phyloP scores from a whole-genome alignment of 2,888 invertebrate genomes.

The Epicampocera succincta region DNA sequence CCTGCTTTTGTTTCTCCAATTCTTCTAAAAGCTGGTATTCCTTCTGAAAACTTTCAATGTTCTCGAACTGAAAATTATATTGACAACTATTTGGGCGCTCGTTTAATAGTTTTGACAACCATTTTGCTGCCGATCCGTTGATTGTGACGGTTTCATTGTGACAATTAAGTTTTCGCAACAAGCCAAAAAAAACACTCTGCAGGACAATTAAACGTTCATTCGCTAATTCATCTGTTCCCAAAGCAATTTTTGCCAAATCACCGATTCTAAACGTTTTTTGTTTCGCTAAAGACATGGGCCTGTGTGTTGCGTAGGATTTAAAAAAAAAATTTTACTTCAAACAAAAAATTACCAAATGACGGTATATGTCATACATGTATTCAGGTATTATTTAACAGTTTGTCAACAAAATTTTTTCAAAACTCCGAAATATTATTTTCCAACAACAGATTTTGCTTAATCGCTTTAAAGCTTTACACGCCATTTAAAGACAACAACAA shows the following conservation, averaged over 20 bases:
- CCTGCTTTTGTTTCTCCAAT: constrained; percentile 70
- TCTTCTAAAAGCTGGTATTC: constrained; percentile 70
- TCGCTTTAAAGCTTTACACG: no score
- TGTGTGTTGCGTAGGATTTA: no score
- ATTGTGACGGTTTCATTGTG: constrained; percentile 75
- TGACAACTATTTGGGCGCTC: constrained; percentile 72
- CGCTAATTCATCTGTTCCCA: constrained; percentile 75
- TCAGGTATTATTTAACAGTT: no score
- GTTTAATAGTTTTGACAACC: constrained; percentile 66
- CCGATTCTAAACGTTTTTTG: constrained; percentile 73
- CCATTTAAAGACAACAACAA: no score
- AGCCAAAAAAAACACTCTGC: constrained; percentile 75
- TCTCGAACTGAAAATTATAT: not conserved
- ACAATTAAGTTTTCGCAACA: constrained; percentile 77
- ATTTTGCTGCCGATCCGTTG: constrained; percentile 74
- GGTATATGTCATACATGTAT: no score
- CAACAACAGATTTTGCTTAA: no score
- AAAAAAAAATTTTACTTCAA: no score
- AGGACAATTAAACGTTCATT: constrained; percentile 75
- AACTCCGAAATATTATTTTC: no score
- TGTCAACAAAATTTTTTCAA: no score
- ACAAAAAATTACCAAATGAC: no score
- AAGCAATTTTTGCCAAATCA: constrained; percentile 75
- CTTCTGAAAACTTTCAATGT: not conserved
- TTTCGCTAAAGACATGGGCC: constrained; percentile 3